Percentiles rank a stretch among this genome's conserved stretches.
phyloP scores from a whole-genome alignment of 53 echinoderm and acorn worm genomes.

The Actinopyga echinites region DNA sequence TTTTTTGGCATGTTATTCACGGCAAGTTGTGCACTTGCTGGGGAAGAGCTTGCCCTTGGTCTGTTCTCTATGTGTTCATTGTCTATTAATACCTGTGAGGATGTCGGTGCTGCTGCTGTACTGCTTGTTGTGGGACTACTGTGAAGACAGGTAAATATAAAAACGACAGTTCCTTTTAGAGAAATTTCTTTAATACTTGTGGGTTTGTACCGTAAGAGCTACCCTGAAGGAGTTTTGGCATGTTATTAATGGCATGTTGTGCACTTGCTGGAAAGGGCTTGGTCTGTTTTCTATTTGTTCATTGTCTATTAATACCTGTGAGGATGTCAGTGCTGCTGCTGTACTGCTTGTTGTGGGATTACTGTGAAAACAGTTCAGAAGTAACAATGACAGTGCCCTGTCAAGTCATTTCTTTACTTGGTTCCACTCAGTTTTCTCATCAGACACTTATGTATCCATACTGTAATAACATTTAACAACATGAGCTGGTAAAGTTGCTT shows the following conservation, averaged over 20 bases:
- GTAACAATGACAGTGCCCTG: too few species aligned
- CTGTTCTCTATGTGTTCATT: conserved; percentile 58
- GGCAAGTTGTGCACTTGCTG: conserved; percentile 71
- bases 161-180: too few species aligned
- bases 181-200: too few species aligned
- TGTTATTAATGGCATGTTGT: conserved; percentile 55
- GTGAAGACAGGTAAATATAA: background rate
- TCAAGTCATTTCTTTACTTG: too few species aligned
- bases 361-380: background rate
- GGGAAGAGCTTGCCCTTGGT: conserved; percentile 81
- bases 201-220: conserved; percentile 6
- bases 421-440: too few species aligned
- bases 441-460: background rate
- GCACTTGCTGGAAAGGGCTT: conserved; percentile 78
- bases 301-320: conserved; percentile 3
- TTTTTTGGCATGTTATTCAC: conserved; percentile 26
- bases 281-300: conserved; percentile 67
- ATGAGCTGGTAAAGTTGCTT: too few species aligned
- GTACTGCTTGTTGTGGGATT: conserved; percentile 28
- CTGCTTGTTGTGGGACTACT: conserved; percentile 28
- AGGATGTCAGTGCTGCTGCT: conserved; percentile 4
- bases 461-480: too few species aligned
- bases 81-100: conserved; percentile 13
- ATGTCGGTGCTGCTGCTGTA: conserved; percentile 2
- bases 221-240: background rate